Conservation (phyloP, 2,888 invertebrate genomes). For the Xestia ashworthii region DNA sequence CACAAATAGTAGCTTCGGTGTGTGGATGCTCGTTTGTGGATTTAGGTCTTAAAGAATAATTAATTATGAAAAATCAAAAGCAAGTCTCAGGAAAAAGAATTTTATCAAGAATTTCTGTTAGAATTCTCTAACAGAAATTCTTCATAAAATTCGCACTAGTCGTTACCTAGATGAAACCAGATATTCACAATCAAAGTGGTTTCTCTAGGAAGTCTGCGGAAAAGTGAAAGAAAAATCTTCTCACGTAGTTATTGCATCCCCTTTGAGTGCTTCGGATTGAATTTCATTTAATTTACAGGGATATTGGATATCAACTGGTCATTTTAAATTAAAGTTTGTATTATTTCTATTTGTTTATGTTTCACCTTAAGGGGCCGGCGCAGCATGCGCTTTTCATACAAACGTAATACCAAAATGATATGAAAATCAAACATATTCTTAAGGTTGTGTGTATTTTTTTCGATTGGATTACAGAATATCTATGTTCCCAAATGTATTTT, state of each 20-base stretch:
- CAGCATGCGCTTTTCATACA: no score
- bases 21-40: neutral
- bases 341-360: neutral
- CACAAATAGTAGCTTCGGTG: neutral
- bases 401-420: no score
- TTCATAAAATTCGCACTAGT: neutral
- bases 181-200: conserved; percentile 23
- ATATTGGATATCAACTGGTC: conserved; percentile 4
- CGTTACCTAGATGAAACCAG: neutral
- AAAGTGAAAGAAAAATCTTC: conserved; percentile 7
- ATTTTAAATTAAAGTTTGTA: neutral
- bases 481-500: no score
- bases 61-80: neutral
- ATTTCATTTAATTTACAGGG: conserved; percentile 17
- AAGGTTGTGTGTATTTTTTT: no score
- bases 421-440: no score
- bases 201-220: neutral
- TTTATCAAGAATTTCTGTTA: no score
- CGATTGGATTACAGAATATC: no score
- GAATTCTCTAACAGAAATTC: neutral
- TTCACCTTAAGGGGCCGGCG: no score
- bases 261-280: conserved; percentile 3
- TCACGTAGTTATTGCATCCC: conserved; percentile 11
- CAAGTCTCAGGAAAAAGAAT: neutral
- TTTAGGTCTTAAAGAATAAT: neutral